phyloP scores from a whole-genome alignment of 2,113 vertebrate species.

The Alligator sinensis region DNA sequence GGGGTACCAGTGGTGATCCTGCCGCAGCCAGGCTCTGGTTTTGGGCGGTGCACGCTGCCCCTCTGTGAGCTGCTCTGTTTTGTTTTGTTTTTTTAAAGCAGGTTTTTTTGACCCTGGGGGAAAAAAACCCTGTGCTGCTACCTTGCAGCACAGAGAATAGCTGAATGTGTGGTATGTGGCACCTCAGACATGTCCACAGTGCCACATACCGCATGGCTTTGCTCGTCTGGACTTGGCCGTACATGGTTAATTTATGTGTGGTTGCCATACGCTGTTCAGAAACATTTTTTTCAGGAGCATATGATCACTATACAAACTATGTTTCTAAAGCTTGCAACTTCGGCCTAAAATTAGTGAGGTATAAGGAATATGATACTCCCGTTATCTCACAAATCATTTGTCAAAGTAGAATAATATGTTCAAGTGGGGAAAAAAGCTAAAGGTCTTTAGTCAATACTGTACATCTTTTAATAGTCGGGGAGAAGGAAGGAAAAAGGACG shows the following conservation, averaged over 20 bases:
- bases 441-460: background rate
- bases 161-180: too few relatives aligned
- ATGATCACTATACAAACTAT: background rate
- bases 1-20: too few relatives aligned
- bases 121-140: too few relatives aligned
- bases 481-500: background rate
- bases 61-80: too few relatives aligned
- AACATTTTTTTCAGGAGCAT: background rate
- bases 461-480: background rate
- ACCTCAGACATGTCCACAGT: too few relatives aligned
- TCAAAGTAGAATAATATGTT: background rate
- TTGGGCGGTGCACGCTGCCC: too few relatives aligned
- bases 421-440: background rate
- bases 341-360: background rate
- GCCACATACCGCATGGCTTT: too few relatives aligned
- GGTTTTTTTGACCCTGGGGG: too few relatives aligned
- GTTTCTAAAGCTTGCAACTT: background rate
- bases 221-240: background rate
- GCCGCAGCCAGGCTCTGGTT: too few relatives aligned
- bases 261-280: background rate
- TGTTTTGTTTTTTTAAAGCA: too few relatives aligned
- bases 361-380: background rate
- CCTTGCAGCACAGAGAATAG: too few relatives aligned
- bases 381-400: background rate
- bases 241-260: background rate